Evolutionary conservation across 2,888 invertebrate genomes (phyloP).

Genomic region (Eurytoma adleriae): DNA sequence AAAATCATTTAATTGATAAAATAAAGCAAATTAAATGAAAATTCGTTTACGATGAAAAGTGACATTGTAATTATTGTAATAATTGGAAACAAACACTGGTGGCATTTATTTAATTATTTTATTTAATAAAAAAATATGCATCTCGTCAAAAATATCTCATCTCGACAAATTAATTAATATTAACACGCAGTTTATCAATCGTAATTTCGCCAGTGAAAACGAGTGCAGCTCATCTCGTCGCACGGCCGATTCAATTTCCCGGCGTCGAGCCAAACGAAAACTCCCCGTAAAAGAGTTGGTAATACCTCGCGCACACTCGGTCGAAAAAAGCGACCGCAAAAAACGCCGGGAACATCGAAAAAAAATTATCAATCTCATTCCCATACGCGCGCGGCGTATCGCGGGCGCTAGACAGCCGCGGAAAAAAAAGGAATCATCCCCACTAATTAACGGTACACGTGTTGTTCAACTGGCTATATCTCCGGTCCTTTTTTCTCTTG

Average conservation of each 20-base stretch:
- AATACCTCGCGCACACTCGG: background rate
- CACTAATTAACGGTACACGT: slow-evolving; percentile 54
- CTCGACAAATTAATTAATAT: background rate
- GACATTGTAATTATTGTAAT: too few species aligned
- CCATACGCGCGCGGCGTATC: background rate
- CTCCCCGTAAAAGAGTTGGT: background rate
- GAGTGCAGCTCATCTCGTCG: background rate
- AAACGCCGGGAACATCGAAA: background rate
- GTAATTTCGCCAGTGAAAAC: background rate
- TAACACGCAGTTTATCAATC: slow-evolving; percentile 18
- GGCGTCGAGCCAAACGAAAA: background rate
- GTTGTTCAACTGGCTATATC: slow-evolving; percentile 44
- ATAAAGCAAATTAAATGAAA: background rate
- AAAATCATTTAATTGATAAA: background rate
- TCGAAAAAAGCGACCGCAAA: background rate
- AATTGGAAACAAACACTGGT: too few species aligned
- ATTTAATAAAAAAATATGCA: background rate
- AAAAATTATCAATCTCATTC: slow-evolving; percentile 50
- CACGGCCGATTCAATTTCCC: slow-evolving; percentile 41
- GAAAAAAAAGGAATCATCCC: slow-evolving; percentile 27
- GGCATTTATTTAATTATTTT: background rate
- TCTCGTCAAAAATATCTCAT: background rate
- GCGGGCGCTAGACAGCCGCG: background rate
- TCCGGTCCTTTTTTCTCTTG: slow-evolving; percentile 43
- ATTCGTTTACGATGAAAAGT: background rate